Conservation (phyloP, 2,888 invertebrate species). For the Parnassius orleans region DNA sequence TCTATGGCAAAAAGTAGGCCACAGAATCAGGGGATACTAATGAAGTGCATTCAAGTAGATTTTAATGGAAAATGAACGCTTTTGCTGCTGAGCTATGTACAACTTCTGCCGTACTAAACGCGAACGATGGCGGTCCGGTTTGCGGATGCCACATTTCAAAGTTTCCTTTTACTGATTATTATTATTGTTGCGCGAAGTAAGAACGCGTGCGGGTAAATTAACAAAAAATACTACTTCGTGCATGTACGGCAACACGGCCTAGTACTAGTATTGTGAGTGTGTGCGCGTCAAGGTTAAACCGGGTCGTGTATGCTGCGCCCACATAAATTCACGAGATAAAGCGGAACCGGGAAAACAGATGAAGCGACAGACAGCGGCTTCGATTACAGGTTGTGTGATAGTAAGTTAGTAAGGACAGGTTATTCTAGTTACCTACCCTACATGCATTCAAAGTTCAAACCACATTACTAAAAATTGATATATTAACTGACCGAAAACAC, state of each 20-base stretch:
- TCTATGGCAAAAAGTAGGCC: too few relatives aligned
- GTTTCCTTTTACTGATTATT: constrained; percentile 32
- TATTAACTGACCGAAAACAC: too few relatives aligned
- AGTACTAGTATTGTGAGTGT: constrained; percentile 15
- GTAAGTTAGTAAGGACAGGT: too few relatives aligned
- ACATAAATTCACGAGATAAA: constrained; percentile 5
- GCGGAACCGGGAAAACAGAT: neutral
- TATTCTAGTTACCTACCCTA: too few relatives aligned
- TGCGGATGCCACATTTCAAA: constrained; percentile 42
- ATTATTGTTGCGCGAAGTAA: constrained; percentile 27
- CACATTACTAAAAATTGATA: too few relatives aligned
- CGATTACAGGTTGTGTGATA: too few relatives aligned
- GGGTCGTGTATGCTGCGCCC: constrained; percentile 7
- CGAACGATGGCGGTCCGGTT: neutral
- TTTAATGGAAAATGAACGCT: too few relatives aligned
- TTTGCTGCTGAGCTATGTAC: too few relatives aligned
- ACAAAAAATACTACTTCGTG: constrained; percentile 13
- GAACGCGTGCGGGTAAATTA: constrained; percentile 12
- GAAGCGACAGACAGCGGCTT: too few relatives aligned
- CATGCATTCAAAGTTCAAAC: too few relatives aligned
- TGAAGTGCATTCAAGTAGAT: too few relatives aligned
- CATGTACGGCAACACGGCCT: constrained; percentile 8
- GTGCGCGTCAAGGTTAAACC: constrained; percentile 25
- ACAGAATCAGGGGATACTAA: too few relatives aligned
- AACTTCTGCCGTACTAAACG: neutral